Evolutionary conservation across 1,140 invertebrate species (phyloP), one percentile per base, ranked within the genome.

Genomic region (Manduca sexta): DNA sequence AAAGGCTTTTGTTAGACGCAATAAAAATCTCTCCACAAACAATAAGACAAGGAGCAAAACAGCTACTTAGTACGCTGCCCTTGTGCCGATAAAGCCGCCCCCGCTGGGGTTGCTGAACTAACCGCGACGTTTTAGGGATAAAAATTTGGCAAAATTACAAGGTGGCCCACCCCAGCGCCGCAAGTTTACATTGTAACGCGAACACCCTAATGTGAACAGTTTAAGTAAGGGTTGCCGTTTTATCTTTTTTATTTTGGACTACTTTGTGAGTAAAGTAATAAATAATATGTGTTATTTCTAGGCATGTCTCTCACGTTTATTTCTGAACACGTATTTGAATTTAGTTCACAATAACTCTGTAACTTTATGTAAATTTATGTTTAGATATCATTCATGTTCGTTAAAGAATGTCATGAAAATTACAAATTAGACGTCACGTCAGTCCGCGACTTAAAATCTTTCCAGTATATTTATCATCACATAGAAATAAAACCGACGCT

Each of bases 101-200:
- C 42, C 31, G 55, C 15, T 13, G 60, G 72, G 69, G 66, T 63
- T 56, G 51, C 56, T 39, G 46, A 57, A 52, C 63, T 51, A 64
- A 65, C 57, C 66, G 56, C 49, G 56, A n/a, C 61, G 58, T 49
- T 66, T 68, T 66, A 59, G 60, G 73, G 76, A 73, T 79, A 78
- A 79, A 84, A 82, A 80, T 84, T 84, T 72, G 76, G 67, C 63
- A 63, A 78, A 77, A 82, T 84, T 80, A 81, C 80, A 80, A 74
- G 74, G 68, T 71, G 54, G 50, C 64, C 65, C 71, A 74, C 74
- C 76, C 78, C 66, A 56, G 47, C 45, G 39, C 37, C 42, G 40
- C 56, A 26, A 66, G 78, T 84, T 80, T 79, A 84, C 78, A 82
- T 77, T 84, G 78, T 84, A 84, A 82, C 70, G 63, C 57, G 78